phyloP scores from a whole-genome alignment of 64 coral and sea anemone species.

The Pocillopora damicornis region DNA sequence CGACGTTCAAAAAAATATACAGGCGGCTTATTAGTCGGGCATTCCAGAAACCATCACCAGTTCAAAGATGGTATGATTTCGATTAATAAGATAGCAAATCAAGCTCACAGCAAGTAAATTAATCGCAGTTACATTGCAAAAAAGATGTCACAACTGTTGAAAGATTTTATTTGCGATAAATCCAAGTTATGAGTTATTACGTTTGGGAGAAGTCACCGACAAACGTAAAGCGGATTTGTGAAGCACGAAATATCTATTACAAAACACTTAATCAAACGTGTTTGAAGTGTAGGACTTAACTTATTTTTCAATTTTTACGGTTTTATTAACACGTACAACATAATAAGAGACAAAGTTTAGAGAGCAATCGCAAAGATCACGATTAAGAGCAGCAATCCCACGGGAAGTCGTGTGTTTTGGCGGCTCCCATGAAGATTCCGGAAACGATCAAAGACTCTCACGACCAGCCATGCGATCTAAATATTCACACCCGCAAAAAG shows the following conservation, averaged over 20 bases:
- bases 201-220: background rate
- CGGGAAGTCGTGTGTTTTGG: background rate
- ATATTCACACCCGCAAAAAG: slow-evolving; percentile 22
- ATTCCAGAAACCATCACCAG: slow-evolving; percentile 11
- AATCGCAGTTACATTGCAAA: background rate
- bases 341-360: background rate
- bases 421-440: slow-evolving; percentile 12
- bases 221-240: background rate
- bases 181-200: background rate
- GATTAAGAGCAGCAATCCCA: background rate
- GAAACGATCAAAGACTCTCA: slow-evolving; percentile 14
- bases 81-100: slow-evolving; percentile 9
- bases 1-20: background rate
- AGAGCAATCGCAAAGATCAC: background rate
- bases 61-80: slow-evolving; percentile 14
- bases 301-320: background rate
- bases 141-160: background rate
- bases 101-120: background rate
- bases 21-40: background rate
- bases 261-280: background rate
- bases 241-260: slow-evolving; percentile 12
- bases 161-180: background rate
- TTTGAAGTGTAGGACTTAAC: background rate
- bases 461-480: slow-evolving; percentile 25
- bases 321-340: background rate